These are phyloP conservation scores for Sebastolobus alascanus DNA, from an alignment of 2,797 vertebrate genomes.

Conservation along the genomic window DNA sequence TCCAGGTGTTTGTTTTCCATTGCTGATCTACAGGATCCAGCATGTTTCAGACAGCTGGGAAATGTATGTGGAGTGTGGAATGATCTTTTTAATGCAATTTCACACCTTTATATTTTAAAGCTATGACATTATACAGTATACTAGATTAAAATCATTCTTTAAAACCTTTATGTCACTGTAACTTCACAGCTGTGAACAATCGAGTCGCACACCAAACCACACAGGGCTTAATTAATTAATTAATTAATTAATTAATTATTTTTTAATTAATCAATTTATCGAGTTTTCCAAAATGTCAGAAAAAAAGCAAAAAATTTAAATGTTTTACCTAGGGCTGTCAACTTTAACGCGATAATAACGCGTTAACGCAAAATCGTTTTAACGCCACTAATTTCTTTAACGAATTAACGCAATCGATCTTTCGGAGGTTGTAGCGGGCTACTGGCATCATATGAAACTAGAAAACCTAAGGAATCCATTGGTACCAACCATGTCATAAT, in stretches of 20 bases:
- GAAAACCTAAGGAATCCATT: no score
- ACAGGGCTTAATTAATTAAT: not conserved
- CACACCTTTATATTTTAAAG: not conserved
- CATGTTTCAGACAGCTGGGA: not conserved
- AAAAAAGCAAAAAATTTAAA: no score
- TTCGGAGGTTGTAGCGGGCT: no score
- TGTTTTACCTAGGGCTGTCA: no score
- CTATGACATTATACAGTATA: not conserved
- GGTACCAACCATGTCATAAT: no score
- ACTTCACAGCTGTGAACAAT: not conserved
- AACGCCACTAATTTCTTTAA: no score
- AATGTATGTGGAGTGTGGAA: not conserved
- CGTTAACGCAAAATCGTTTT: no score
- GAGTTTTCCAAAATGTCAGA: not conserved
- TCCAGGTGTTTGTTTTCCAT: conserved; percentile 11
- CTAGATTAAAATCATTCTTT: not conserved
- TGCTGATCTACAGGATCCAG: not conserved
- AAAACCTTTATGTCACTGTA: not conserved
- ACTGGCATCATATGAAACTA: no score
- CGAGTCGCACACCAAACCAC: not conserved
- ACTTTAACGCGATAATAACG: no score
- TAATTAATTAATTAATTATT: not conserved
- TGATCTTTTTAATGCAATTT: not conserved
- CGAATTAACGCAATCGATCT: no score
- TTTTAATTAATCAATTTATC: not conserved